Evolutionary conservation across 2,797 vertebrate genomes (phyloP), one percentile per base, ranked within the genome.

Genomic region (Chelmon rostratus): DNA sequence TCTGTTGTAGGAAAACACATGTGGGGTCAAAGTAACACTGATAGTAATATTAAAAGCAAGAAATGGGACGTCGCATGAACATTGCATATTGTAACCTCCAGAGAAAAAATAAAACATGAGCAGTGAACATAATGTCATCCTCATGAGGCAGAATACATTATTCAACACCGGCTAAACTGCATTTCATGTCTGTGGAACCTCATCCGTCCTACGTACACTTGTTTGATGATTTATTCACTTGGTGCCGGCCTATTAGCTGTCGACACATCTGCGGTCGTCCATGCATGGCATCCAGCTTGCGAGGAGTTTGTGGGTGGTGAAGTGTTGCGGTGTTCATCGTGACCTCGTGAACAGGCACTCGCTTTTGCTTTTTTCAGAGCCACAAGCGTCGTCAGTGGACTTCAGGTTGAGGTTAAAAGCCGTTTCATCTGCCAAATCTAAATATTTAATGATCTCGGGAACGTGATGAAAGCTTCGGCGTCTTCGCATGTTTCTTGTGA

Each of bases 221-320:
- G 80, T 88, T 77, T 83, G 84, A 89, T 91, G 81, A 87, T 90
- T 91, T 78, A 86, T 86, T 90, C 84, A 89, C 71, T 62, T 1
- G 38, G 56, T 15, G 67, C 68, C 0, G 40, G 53, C 68, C 68
- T 70, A 77, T 79, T 86, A 69, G 77, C 46, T 56, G 64, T 38
- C 13, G 23, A 79, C 80, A 79, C 61, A 79, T 90, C 70, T 79
- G 65, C 49, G 65, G 13, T 40, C 11, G 18, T 61, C 67, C 76
- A 74, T 65, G 73, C 64, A 18, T 50, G 42, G 56, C 68, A 56
- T 23, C 33, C 3, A 19, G 28, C 68, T n/a, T n/a, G 53, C 67
- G 59, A 67, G 42, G 21, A 52, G 42, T 63, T 44, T 47, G 6
- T 31, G 73, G 37, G 59, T 33, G 61, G 73, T 37, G 33, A 35